Base-by-base conservation (phyloP, 2,113 vertebrate species). In the Tetrao urogallus region DNA sequence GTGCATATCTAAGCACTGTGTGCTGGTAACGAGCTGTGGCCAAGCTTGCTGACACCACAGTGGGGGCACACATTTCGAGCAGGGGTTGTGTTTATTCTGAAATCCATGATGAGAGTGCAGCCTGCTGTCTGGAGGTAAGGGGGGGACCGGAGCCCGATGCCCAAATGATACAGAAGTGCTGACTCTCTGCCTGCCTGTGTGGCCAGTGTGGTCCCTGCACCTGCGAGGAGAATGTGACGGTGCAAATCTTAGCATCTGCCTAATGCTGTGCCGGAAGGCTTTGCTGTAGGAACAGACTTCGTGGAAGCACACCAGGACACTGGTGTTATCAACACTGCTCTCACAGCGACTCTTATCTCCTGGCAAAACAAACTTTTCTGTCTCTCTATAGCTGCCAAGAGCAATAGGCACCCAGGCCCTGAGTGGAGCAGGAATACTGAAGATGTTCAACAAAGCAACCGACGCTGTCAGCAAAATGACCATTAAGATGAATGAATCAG, bases 381-480 rank as follows among this genome's bases (percentile, higher is more conserved):
- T 67, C 90, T 96, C 92, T 93, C 93, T 86, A 7, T 84, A 99
- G 99, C 97, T 99, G 78, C 99, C 99, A 11, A 98, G 99, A 73
- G 99, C 99, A 2, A 97, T 99, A 50, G 97, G 98, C 92, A 99
- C 99, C 11, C 99, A 99, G 93, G 95, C 99, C n/a, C 88, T 99
- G 93, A 99, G 99, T 58, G 98, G 99, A n/a, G 99, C 99, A 50
- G 99, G 99, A 64, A 99, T 99, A 94, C 97, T 99, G 84, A 99
- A 99, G 97, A 99, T 99, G 99, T 98, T 99, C 94, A 99, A 98
- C 98, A 99, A 98, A 96, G 99, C 99, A 17, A 99, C 99, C 0
- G 99, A 99, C 6, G 99, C 99, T 0, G 99, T 99, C 96, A 99
- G 98, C 95, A 99, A 99, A 98, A 99, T 99, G 99, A 99, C 99